phyloP scores from a whole-genome alignment of 2,113 vertebrate species.

The Elaphurus davidianus region DNA sequence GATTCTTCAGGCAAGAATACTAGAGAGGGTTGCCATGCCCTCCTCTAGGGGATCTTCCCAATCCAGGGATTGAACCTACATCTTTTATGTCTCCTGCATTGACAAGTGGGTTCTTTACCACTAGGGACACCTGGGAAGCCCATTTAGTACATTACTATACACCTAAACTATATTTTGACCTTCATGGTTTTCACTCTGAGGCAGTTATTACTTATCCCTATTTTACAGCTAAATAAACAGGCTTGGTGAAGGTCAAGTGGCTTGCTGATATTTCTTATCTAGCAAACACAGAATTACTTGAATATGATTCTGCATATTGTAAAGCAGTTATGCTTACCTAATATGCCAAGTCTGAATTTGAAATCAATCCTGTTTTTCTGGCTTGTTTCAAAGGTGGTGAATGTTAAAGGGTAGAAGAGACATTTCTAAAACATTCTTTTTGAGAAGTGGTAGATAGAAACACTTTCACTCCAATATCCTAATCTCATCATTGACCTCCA shows the following conservation, averaged over 20 bases:
- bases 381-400: background rate
- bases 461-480: background rate
- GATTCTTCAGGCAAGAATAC: background rate
- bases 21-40: background rate
- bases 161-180: background rate
- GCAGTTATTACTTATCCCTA: background rate
- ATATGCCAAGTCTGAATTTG: background rate
- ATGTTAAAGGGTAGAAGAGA: background rate
- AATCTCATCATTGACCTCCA: background rate
- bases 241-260: background rate
- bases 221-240: background rate
- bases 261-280: background rate
- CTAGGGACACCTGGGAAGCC: background rate
- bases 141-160: background rate
- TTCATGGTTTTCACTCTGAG: background rate
- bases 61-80: background rate
- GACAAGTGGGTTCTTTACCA: background rate
- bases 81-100: background rate
- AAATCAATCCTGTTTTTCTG: background rate
- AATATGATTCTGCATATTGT: background rate
- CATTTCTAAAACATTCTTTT: background rate
- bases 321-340: background rate
- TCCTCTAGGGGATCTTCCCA: background rate
- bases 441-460: background rate
- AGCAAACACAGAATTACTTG: background rate